A percentile compares a stretch with the other conserved stretches of the same genome.
Evolutionary conservation across 92 coral and sea anemone species (phyloP).

Genomic region (Epizoanthus rinbou): DNA sequence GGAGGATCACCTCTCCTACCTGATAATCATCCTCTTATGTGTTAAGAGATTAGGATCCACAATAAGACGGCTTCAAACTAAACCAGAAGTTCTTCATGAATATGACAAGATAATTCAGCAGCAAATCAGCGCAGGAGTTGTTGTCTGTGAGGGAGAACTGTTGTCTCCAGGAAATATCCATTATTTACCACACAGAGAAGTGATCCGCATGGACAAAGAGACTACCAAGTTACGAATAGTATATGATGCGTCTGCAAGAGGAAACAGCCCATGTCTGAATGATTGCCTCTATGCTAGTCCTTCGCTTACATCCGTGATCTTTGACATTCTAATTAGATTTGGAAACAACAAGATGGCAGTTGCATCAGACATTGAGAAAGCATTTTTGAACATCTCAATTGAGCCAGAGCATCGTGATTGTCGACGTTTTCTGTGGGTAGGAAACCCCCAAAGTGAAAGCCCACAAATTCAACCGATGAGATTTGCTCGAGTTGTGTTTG

Average conservation of each 20-base stretch:
- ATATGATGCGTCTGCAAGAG: slow-evolving; percentile 46
- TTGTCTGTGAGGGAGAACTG: slow-evolving; percentile 21
- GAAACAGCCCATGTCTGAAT: slow-evolving; percentile 48
- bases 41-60: slow-evolving; percentile 46
- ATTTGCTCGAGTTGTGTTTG: slow-evolving; percentile 52
- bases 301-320: slow-evolving; percentile 37
- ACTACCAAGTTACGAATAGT: slow-evolving; percentile 57
- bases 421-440: slow-evolving; percentile 43
- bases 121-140: slow-evolving; percentile 39
- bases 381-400: slow-evolving; percentile 49
- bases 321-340: slow-evolving; percentile 40
- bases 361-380: slow-evolving; percentile 46
- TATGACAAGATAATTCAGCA: slow-evolving; percentile 37
- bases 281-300: slow-evolving; percentile 54
- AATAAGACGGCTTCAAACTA: slow-evolving; percentile 24
- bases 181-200: slow-evolving; percentile 62
- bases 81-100: slow-evolving; percentile 33
- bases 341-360: slow-evolving; percentile 43
- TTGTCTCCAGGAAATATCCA: slow-evolving; percentile 40
- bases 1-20: slow-evolving; percentile 46
- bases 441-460: slow-evolving; percentile 43
- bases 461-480: slow-evolving; percentile 47
- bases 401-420: slow-evolving; percentile 50
- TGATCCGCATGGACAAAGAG: slow-evolving; percentile 51
- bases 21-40: slow-evolving; percentile 36